Conservation (phyloP, 2,113 vertebrate species). For the Chloropsis hardwickii region DNA sequence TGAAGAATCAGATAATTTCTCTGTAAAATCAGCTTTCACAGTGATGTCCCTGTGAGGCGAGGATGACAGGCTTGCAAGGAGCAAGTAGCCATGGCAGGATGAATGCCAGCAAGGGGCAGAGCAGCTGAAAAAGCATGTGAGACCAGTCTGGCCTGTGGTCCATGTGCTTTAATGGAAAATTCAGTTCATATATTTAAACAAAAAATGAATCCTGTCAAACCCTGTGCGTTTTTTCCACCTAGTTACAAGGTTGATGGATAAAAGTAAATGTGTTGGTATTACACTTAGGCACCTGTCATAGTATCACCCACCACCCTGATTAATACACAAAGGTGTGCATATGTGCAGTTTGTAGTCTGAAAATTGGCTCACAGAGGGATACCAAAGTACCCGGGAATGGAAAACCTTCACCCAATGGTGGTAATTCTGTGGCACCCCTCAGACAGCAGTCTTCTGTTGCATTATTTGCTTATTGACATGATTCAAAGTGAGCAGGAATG, state of each 20-base stretch:
- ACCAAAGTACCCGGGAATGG: background rate
- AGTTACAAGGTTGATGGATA: background rate
- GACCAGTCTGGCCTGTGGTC: background rate
- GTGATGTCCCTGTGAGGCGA: rapidly evolving
- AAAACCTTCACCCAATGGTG: background rate
- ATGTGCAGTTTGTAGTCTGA: background rate
- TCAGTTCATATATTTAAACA: background rate
- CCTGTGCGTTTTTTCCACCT: rapidly evolving
- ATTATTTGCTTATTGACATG: background rate
- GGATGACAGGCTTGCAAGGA: background rate
- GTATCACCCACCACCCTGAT: background rate
- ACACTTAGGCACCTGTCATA: background rate
- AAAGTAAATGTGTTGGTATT: background rate
- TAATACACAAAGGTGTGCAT: background rate
- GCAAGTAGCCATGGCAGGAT: background rate
- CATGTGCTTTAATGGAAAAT: background rate
- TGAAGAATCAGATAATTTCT: background rate
- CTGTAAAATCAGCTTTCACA: background rate
- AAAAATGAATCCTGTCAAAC: background rate
- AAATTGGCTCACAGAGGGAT: background rate
- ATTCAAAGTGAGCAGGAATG: background rate
- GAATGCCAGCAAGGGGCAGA: background rate
- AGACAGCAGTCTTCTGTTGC: background rate
- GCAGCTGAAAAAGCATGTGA: background rate
- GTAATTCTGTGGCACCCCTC: background rate